Percentiles rank a stretch among this genome's conserved stretches.
Evolutionary conservation across 2,797 vertebrate species (phyloP).

Genomic region (Halcyon badia): DNA sequence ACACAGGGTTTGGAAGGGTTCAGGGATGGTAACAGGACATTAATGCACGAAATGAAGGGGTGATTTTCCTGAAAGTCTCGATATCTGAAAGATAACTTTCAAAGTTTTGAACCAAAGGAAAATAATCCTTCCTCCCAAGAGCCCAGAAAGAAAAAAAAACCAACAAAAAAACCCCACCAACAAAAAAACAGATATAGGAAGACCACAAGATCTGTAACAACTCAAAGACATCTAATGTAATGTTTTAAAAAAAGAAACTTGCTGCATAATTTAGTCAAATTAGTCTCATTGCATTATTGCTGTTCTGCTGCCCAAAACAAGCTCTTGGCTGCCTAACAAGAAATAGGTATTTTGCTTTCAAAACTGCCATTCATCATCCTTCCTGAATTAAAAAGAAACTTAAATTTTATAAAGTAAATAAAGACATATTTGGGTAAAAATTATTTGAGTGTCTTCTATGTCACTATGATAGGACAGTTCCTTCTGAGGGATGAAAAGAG

Average conservation of each 20-base stretch:
- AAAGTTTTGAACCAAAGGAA: slow-evolving; percentile 21
- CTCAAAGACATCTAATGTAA: neutral
- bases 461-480: neutral
- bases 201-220: neutral
- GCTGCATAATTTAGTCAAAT: neutral
- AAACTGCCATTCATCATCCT: neutral
- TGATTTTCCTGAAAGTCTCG: neutral
- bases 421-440: neutral
- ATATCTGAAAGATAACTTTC: slow-evolving; percentile 14
- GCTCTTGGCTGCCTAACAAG: neutral
- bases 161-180: too few species aligned
- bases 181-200: neutral
- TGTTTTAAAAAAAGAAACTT: neutral
- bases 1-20: neutral
- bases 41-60: neutral
- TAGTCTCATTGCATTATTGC: neutral
- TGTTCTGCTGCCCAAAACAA: neutral
- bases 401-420: neutral
- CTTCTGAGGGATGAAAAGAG: neutral
- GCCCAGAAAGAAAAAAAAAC: neutral
- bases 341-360: neutral
- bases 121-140: neutral
- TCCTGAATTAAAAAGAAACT: neutral
- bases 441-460: neutral
- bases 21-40: neutral